Evolutionary conservation across 1,140 invertebrate genomes (phyloP), one percentile per base, ranked within the genome.

Genomic region (Paralvinella palmiformis): DNA sequence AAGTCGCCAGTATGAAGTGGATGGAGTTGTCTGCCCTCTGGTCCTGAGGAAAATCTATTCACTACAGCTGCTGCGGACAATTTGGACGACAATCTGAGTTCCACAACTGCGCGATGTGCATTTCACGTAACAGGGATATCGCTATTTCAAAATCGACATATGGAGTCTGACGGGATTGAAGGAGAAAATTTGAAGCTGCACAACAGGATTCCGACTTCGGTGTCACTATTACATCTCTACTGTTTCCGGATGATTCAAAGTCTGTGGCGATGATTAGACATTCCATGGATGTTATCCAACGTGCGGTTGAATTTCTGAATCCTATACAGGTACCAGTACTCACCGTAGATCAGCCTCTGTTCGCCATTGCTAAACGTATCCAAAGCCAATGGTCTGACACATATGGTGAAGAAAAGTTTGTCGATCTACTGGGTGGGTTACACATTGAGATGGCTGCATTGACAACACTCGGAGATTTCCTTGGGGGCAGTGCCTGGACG

Each of bases 361-460:
- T 48, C 5, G 27, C 20, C n/a, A n/a, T 48, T 48, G 45, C 45
- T 22, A 48, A 48, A 48, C n/a, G 27, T 22, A 48, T 69, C 31
- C 69, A 69, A 60, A 70, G 71, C 62, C 48, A 63, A 31, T 73
- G 69, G 31, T 66, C 69, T 36, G 33, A 66, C 22, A 58, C 17
- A 6, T 58, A 73, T 53, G 71, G 71, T 45, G 69, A 72, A 56
- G 56, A 71, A 4, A 59, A 58, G 50, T 67, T 67, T 63, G 41
- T 72, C 4, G 45, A 22, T 24, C 13, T 44, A n/a, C n/a, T 44
- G 37, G 71, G 71, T 41, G 69, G 65, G 20, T 53, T 72, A 24
- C 71, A 72, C 55, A 67, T 67, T 44, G 69, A 72, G 52, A 71
- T 71, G 66, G 69, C 66, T 15, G 17, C 63, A n/a, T 56, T 55